A percentile compares a stretch with the other conserved stretches of the same genome.
Evolutionary conservation across 2,888 invertebrate genomes (phyloP).

Genomic region (Branchinecta sandiegonensis): DNA sequence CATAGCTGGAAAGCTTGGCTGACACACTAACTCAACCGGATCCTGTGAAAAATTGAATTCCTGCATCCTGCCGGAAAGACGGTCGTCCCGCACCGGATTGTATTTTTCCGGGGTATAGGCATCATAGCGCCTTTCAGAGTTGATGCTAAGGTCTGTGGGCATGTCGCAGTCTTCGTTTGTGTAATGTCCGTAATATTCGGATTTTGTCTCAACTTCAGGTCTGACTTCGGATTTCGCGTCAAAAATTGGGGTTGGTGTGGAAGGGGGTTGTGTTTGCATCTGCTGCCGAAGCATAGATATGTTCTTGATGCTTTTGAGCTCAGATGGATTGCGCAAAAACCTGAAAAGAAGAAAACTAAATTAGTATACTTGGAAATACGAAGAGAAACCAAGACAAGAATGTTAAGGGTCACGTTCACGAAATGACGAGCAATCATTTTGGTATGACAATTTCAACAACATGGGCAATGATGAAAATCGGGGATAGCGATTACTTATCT

Average conservation of each 20-base stretch:
- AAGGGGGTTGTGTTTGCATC: conserved; percentile 26
- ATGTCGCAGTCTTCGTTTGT: conserved; percentile 43
- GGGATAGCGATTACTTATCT: too few relatives aligned
- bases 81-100: too few relatives aligned
- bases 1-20: neutral
- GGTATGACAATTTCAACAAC: too few relatives aligned
- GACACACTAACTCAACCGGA: neutral
- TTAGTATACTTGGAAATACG: too few relatives aligned
- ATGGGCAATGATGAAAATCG: too few relatives aligned
- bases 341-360: conserved; percentile 38
- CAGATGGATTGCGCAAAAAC: conserved; percentile 80
- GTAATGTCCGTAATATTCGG: neutral
- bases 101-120: neutral
- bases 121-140: conserved; percentile 22
- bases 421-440: too few relatives aligned
- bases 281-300: conserved; percentile 72
- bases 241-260: conserved; percentile 15
- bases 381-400: too few relatives aligned
- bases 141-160: conserved; percentile 54
- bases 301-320: conserved; percentile 84
- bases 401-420: too few relatives aligned
- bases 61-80: neutral
- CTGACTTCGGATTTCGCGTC: conserved; percentile 8
- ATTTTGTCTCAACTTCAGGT: neutral
- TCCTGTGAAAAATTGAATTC: neutral